These are phyloP conservation scores for Platynereis dumerilii DNA, from an alignment of 2,888 invertebrate genomes.

Conservation along the genomic window DNA sequence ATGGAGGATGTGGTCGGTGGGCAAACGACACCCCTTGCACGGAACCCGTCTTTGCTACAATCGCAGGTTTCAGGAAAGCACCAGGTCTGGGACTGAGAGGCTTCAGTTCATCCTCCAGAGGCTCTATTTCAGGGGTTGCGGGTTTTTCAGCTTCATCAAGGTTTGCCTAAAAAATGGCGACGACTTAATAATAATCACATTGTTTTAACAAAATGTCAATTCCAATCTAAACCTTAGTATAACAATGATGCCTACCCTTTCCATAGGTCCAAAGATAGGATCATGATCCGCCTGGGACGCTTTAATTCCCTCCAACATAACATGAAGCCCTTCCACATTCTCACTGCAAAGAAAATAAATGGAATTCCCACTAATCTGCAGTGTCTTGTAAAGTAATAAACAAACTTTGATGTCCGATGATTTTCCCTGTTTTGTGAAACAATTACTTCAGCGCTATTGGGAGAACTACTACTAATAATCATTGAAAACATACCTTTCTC, in stretches of 20 bases:
- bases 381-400: background rate
- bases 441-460: too few relatives aligned
- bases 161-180: constrained; percentile 9
- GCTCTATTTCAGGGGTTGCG: background rate
- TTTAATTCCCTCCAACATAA: constrained; percentile 48
- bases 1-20: constrained; percentile 23
- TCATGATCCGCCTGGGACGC: constrained; percentile 31
- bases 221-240: too few relatives aligned
- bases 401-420: background rate
- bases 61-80: constrained; percentile 24
- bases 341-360: constrained; percentile 36
- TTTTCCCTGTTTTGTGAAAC: background rate
- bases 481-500: constrained; percentile 46
- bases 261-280: constrained; percentile 29
- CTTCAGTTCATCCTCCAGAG: too few relatives aligned
- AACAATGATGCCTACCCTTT: constrained; percentile 31
- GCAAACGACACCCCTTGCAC: constrained; percentile 5
- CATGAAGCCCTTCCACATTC: constrained; percentile 43
- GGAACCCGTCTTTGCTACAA: constrained; percentile 24
- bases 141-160: background rate
- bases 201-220: too few relatives aligned
- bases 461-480: too few relatives aligned
- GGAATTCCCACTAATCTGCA: background rate
- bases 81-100: too few relatives aligned
- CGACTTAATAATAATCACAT: too few relatives aligned